Conservation (phyloP, 2,888 invertebrate species). For the Drosophila buzzatii region DNA sequence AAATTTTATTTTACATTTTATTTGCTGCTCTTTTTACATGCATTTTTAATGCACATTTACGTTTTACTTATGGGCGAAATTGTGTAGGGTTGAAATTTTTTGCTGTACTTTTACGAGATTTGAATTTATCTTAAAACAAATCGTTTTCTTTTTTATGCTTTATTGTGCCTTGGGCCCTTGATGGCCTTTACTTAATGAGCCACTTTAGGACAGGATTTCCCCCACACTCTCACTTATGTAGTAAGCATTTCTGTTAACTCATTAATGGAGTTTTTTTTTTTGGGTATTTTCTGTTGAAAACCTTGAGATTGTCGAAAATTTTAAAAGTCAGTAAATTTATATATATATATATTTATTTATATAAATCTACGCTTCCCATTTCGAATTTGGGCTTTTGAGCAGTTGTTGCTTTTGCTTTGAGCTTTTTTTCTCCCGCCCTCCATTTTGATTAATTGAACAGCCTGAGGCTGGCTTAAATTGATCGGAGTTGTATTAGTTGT, state of each 20-base stretch:
- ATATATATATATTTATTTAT: slow-evolving; percentile 1
- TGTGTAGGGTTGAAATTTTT: slow-evolving; percentile 8
- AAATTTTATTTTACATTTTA: slow-evolving; percentile 37
- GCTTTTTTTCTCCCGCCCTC: neutral
- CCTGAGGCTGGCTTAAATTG: slow-evolving; percentile 21
- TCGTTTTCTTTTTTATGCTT: slow-evolving; percentile 14
- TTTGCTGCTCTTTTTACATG: slow-evolving; percentile 21
- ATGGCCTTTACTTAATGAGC: slow-evolving; percentile 44
- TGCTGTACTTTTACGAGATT: slow-evolving; percentile 5
- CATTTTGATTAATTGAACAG: slow-evolving; percentile 66
- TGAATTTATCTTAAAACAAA: neutral
- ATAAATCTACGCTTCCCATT: slow-evolving; percentile 2
- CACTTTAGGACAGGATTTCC: slow-evolving; percentile 60
- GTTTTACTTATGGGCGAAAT: slow-evolving; percentile 26
- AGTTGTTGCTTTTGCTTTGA: slow-evolving; percentile 27
- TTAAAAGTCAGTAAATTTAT: slow-evolving; percentile 1
- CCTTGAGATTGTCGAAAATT: slow-evolving; percentile 56
- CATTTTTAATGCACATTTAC: slow-evolving; percentile 58
- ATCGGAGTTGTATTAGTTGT: slow-evolving; percentile 17
- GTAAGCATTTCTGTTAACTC: slow-evolving; percentile 40
- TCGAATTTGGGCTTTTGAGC: slow-evolving; percentile 6
- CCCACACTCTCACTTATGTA: slow-evolving; percentile 35
- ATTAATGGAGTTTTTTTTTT: slow-evolving; percentile 31
- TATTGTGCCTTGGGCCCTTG: slow-evolving; percentile 23
- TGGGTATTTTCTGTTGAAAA: slow-evolving; percentile 46